phyloP scores from a whole-genome alignment of 1,140 invertebrate species.

The Pseudomyrmex sp. region DNA sequence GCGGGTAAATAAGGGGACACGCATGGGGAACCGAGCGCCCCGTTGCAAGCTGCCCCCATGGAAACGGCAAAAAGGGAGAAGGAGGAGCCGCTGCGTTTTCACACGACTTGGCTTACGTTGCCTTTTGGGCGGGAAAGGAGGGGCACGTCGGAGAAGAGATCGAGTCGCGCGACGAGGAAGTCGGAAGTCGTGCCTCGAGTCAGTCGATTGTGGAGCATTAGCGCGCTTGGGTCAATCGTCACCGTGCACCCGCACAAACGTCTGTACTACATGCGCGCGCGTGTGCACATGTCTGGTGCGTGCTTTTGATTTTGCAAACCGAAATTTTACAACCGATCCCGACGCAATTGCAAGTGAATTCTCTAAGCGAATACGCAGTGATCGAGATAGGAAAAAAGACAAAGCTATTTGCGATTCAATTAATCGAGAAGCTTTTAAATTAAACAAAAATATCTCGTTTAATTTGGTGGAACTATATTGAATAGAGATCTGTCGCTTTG shows the following conservation, averaged over 20 bases:
- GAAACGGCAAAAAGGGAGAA: conserved; percentile 60
- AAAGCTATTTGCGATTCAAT: background rate
- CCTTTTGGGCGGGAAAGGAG: conserved; percentile 76
- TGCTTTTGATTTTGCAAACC: background rate
- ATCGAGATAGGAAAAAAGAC: too few species aligned
- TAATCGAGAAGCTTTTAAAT: background rate
- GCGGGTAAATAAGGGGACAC: conserved; percentile 34
- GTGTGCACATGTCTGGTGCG: background rate
- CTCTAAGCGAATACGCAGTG: too few species aligned
- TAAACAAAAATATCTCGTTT: too few species aligned
- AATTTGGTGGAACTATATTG: background rate
- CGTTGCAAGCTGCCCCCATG: conserved; percentile 56
- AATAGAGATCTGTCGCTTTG: background rate
- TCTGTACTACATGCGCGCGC: background rate
- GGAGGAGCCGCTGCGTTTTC: conserved; percentile 66
- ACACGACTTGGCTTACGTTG: conserved; percentile 77
- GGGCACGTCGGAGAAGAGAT: conserved; percentile 2
- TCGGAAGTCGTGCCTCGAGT: conserved; percentile 73
- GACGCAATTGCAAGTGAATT: background rate
- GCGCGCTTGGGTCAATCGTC: conserved; percentile 60
- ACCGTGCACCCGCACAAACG: background rate
- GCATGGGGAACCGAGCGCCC: conserved; percentile 6
- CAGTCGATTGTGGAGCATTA: conserved; percentile 64
- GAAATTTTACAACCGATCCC: background rate
- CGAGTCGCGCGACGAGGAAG: conserved; percentile 73